Conservation (phyloP, 1,140 invertebrate species). For the Drosophila murphyi region DNA sequence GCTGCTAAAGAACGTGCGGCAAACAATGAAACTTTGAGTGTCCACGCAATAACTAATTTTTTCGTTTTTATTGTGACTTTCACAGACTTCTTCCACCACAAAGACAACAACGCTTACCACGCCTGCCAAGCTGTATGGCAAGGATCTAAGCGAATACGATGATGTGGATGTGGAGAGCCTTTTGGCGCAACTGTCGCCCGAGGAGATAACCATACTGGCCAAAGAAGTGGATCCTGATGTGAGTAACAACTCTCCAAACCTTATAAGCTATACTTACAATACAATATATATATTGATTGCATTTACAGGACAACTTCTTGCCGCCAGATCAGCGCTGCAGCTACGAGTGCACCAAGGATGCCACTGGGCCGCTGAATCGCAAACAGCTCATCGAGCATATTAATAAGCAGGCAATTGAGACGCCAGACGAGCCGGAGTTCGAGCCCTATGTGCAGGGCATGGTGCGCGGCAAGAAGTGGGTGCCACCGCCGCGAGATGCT, state of each 20-base stretch:
- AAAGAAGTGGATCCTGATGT: constrained; percentile 99
- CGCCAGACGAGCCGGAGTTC: constrained; percentile 97
- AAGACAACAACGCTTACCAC: constrained; percentile 95
- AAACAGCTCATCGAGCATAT: constrained; percentile 99
- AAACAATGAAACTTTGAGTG: constrained; percentile 19
- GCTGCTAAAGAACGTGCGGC: constrained; percentile 62
- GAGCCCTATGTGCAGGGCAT: constrained; percentile 96
- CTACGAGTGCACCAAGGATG: constrained; percentile 97
- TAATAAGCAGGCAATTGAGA: constrained; percentile 98
- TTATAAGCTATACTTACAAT: background rate
- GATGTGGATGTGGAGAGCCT: constrained; percentile 98
- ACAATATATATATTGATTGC: background rate
- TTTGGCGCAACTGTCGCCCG: constrained; percentile 95
- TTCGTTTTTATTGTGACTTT: constrained; percentile 69
- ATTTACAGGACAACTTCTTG: constrained; percentile 94
- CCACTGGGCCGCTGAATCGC: constrained; percentile 97
- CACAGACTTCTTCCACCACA: constrained; percentile 92
- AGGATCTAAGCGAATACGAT: constrained; percentile 96
- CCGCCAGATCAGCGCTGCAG: constrained; percentile 97
- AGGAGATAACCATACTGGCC: constrained; percentile 98
- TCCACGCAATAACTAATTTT: constrained; percentile 23
- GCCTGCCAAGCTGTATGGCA: constrained; percentile 95
- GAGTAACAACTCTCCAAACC: constrained; percentile 85
- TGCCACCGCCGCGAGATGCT: constrained; percentile 93
- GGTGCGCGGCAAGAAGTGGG: constrained; percentile 97